Base-by-base conservation (phyloP, 64 coral and sea anemone genomes). In the Dendrophyllia cribrosa region DNA sequence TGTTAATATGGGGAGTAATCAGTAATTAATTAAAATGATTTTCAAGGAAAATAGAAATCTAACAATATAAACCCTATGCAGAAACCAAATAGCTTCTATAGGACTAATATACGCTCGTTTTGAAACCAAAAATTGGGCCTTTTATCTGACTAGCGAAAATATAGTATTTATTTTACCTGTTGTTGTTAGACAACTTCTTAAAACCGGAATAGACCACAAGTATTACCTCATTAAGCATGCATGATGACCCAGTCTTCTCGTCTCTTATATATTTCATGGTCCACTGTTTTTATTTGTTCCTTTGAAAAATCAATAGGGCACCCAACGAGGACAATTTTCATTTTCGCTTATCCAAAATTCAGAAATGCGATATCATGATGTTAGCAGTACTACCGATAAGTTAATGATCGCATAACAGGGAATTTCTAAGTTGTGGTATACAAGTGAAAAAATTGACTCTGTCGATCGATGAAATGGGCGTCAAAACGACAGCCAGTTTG, bases 211-310 rank as follows among this genome's bases (percentile, higher is more conserved):
- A 34, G 59, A 46, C 45, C 60, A 83, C 79, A 83, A 66, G 79
- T 83, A 60, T 49, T 43, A 83, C 17, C 13, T 67, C 61, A 83
- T 83, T 66, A 83, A 66, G 62, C n/a, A 83, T 83, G 60, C 43
- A 83, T 83, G 79, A 83, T 47, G 61, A 47, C 43, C 43, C 62
- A 47, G 60, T n/a, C 79, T 64, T 67, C 46, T 44, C 60, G 0
- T 83, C 26, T 16, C 3, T 79, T 58, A 21, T 24, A 20, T 83
- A 49, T 23, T 66, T 23, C 9, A n/a, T 83, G 24, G 25, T 60
- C 7, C 24, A 61, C 24, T 19, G 19, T 34, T 5, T 59, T 50
- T 26, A 82, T 63, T 82, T 58, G 11, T 49, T 22, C 17, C 60
- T 66, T 66, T 22, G 15, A 66, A 65, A 22, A 25, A 61, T 17